These are phyloP conservation scores for Maccullochella peelii DNA, from an alignment of 2,113 vertebrate species.

Conservation along the genomic window DNA sequence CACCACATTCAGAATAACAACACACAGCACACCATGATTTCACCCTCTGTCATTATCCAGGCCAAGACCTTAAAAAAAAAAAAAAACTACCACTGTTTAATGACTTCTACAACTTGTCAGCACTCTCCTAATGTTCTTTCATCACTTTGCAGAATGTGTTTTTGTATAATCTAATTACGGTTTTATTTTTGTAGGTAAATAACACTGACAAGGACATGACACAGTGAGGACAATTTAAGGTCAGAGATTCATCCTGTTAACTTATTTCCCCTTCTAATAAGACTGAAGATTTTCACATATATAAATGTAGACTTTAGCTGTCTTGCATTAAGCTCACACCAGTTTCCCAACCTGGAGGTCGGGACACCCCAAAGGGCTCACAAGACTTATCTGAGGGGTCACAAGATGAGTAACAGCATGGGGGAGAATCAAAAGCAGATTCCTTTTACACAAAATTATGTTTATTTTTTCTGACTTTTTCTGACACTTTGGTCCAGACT, in stretches of 20 bases:
- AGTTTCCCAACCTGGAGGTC: background rate
- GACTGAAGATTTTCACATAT: background rate
- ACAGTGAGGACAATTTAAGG: background rate
- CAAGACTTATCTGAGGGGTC: background rate
- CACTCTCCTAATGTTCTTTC: conserved; percentile 3
- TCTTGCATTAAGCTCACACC: background rate
- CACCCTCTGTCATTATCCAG: background rate
- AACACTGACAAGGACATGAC: background rate
- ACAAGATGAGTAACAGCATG: too few species aligned
- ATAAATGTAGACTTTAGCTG: background rate
- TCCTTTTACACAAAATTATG: background rate
- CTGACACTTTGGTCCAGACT: background rate
- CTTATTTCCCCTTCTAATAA: background rate
- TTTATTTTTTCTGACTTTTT: background rate
- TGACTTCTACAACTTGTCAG: conserved; percentile 16
- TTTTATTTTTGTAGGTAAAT: conserved; percentile 22
- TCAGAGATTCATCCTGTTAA: background rate
- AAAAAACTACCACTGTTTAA: background rate
- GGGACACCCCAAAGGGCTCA: background rate
- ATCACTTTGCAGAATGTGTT: conserved; percentile 4
- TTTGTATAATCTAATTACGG: conserved; percentile 8
- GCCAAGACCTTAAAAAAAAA: background rate
- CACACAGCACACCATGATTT: background rate
- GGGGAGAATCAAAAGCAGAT: background rate
- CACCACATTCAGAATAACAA: conserved; percentile 10